These are phyloP conservation scores for Tetheella fluctuosa DNA, from an alignment of 2,888 invertebrate species.

Conservation along the genomic window DNA sequence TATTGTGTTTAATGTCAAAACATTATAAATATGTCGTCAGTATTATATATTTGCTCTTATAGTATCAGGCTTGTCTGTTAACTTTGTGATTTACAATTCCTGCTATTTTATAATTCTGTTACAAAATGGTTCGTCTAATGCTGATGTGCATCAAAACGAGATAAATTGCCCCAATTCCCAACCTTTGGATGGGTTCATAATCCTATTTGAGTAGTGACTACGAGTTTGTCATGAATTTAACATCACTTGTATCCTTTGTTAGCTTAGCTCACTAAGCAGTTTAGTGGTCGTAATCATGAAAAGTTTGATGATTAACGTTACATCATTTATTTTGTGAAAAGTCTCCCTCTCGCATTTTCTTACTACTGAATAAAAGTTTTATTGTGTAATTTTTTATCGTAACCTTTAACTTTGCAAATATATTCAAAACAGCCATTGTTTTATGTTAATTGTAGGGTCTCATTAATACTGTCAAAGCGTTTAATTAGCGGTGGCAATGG, in stretches of 20 bases:
- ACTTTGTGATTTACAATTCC: too few species aligned
- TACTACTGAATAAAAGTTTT: too few species aligned
- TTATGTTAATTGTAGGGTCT: slow-evolving; percentile 22
- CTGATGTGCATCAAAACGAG: not conserved
- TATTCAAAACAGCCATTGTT: slow-evolving; percentile 11
- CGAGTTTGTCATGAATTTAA: not conserved
- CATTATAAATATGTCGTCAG: too few species aligned
- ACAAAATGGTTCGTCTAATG: too few species aligned
- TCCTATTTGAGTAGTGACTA: not conserved
- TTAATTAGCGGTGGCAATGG: slow-evolving; percentile 33
- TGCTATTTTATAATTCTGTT: too few species aligned
- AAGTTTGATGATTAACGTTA: slow-evolving; percentile 28
- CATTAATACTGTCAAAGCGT: slow-evolving; percentile 36
- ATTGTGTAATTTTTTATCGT: too few species aligned
- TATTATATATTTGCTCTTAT: too few species aligned
- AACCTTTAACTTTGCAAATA: not conserved
- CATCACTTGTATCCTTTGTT: not conserved
- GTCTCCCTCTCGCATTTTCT: not conserved
- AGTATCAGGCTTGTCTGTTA: too few species aligned
- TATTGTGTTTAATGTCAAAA: too few species aligned
- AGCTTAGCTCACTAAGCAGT: slow-evolving; percentile 13
- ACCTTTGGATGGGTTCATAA: not conserved
- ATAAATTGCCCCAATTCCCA: not conserved
- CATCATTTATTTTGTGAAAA: slow-evolving; percentile 29
- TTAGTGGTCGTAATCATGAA: slow-evolving; percentile 21